These are phyloP conservation scores for Lagopus muta DNA, from an alignment of 2,113 vertebrate species.

Conservation along the genomic window DNA sequence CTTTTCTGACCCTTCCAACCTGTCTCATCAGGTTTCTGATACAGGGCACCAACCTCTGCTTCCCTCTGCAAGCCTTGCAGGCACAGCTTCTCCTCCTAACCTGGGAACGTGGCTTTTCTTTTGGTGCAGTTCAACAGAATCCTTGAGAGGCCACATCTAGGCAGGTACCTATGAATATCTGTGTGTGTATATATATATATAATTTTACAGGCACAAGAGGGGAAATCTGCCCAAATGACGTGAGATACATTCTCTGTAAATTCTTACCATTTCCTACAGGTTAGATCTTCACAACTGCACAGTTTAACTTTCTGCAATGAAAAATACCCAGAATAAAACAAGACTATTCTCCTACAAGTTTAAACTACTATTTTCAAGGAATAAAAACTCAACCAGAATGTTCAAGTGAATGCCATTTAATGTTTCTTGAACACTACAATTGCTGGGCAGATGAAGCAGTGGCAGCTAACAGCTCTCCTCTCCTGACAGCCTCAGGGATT, in stretches of 20 bases:
- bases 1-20: not conserved
- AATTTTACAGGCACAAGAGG: not conserved
- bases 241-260: not conserved
- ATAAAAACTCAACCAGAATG: not conserved
- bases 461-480: not conserved
- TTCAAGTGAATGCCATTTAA: not conserved
- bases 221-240: not conserved
- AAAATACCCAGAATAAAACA: not conserved
- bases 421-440: slow-evolving; percentile 14
- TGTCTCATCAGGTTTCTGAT: not conserved
- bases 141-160: not conserved
- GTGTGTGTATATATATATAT: not conserved
- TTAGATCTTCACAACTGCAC: not conserved
- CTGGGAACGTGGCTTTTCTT: not conserved
- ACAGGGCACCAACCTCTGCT: not conserved
- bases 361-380: not conserved
- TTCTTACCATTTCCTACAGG: not conserved
- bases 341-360: not conserved
- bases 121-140: not conserved
- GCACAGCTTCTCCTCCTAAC: not conserved
- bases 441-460: not conserved
- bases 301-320: not conserved
- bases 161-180: not conserved
- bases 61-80: not conserved
- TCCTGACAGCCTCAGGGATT: not conserved